Evolutionary conservation across 1,140 invertebrate genomes (phyloP).

Genomic region (Neotoxoptera formosana): DNA sequence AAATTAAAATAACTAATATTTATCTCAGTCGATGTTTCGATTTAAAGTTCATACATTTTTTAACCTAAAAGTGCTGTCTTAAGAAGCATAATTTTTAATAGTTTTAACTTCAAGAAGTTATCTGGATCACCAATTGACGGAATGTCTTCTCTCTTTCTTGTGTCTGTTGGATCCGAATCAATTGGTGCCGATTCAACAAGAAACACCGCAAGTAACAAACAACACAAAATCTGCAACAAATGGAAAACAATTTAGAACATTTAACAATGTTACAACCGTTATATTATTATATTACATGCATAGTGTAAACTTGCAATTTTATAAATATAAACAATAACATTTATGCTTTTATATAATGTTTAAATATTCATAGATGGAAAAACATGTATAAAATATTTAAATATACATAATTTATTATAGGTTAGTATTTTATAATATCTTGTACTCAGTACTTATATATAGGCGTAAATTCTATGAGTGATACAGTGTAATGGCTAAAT

Average conservation of each 20-base stretch:
- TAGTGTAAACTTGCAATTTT: too few relatives aligned
- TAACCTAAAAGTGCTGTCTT: slow-evolving; percentile 18
- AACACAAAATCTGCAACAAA: slow-evolving; percentile 40
- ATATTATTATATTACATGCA: too few relatives aligned
- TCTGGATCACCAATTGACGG: slow-evolving; percentile 44
- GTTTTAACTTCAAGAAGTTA: slow-evolving; percentile 39
- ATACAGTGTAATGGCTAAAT: too few relatives aligned
- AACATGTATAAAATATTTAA: too few relatives aligned
- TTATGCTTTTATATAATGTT: too few relatives aligned
- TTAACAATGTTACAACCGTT: background rate
- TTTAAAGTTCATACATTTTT: slow-evolving; percentile 22
- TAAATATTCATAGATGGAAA: too few relatives aligned
- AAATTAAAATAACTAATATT: background rate
- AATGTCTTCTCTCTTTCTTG: slow-evolving; percentile 40
- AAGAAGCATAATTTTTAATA: background rate
- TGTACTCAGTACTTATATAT: too few relatives aligned
- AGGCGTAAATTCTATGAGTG: too few relatives aligned
- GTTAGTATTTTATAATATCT: too few relatives aligned
- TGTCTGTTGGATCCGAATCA: slow-evolving; percentile 48
- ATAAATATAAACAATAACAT: too few relatives aligned
- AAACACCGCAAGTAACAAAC: background rate
- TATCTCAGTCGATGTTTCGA: slow-evolving; percentile 34
- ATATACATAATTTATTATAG: too few relatives aligned
- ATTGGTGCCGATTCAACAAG: slow-evolving; percentile 9
- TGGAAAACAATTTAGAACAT: background rate